phyloP scores from a whole-genome alignment of 1,140 invertebrate genomes.

The Papilio machaon region DNA sequence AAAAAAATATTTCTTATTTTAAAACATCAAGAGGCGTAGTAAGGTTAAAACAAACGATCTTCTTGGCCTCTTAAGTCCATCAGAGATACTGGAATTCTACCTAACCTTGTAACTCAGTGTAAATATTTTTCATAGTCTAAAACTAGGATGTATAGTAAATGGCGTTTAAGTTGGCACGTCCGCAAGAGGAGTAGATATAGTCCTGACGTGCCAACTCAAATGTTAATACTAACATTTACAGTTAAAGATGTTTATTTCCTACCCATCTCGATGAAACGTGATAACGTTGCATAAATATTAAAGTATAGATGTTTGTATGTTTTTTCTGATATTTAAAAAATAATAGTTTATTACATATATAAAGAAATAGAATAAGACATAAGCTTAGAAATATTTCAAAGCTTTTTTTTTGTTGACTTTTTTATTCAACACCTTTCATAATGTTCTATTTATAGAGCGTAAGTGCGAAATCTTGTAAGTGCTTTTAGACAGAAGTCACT shows the following conservation, averaged over 20 bases:
- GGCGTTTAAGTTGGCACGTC: not conserved
- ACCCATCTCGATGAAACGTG: too few species aligned
- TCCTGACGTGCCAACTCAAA: not conserved
- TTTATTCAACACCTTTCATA: not conserved
- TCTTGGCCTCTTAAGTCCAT: not conserved
- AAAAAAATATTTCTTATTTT: not conserved
- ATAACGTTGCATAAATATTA: too few species aligned
- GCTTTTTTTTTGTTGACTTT: not conserved
- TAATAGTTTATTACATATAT: too few species aligned
- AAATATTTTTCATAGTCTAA: not conserved
- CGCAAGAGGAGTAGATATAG: not conserved
- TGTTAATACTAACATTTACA: too few species aligned
- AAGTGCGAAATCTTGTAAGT: constrained; percentile 10
- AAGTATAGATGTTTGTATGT: too few species aligned
- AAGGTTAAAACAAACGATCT: constrained; percentile 3
- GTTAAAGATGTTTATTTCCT: too few species aligned
- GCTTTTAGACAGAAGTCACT: constrained; percentile 10
- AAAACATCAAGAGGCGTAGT: not conserved
- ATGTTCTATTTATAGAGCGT: not conserved
- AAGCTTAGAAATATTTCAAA: not conserved
- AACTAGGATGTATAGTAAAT: not conserved
- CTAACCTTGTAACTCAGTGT: not conserved
- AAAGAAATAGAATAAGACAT: not conserved
- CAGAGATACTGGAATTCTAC: not conserved
- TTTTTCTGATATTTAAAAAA: too few species aligned